Base-by-base conservation (phyloP, 2,113 vertebrate genomes). In the Nothoprocta pentlandii region DNA sequence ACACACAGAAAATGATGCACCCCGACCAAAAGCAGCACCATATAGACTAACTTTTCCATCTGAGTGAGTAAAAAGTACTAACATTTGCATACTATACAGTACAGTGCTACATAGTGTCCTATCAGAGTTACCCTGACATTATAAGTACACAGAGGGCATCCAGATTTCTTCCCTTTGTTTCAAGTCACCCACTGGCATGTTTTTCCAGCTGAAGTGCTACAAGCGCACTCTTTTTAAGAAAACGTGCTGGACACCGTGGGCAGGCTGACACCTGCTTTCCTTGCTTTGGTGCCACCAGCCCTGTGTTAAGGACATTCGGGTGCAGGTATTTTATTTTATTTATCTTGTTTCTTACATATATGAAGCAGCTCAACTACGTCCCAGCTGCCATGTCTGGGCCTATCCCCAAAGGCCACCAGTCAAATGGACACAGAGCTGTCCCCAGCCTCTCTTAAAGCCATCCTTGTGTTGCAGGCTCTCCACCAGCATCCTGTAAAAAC, bases 101-200 rank as follows among this genome's bases (percentile, higher is more conserved):
- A 16, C 7, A 21, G 21, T 15, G 9, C 26, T 64, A 41, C 36
- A 39, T 23, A 51, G 21, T 21, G 42, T 80, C 23, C 12, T 21
- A 47, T 10, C 4, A 5, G 3, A 20, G 1, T 23, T 54, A 42
- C 3, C 5, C 6, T 21, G 13, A 2, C 1, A 56, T 74, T 23
- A 59, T 28, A 46, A 77, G 20, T 66, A 53, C 22, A 56, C 25
- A 23, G 2, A 68, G 49, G 25, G 34, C 25, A 74, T 36, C 22
- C 34, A 67, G 6, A 66, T 74, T 8, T 66, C 44, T 53, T 39
- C 9, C 9, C n/a, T 74, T 68, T 23, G 14, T 10, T 78, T 34
- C 39, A 15, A 32, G 59, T 61, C 20, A 56, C 7, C 3, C 16
- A 19, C 36, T 26, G 26, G 19, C 28, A 9, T 63, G 7, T 63